These are phyloP conservation scores for Onychostruthus taczanowskii DNA, from an alignment of 2,113 vertebrate species.

Conservation along the genomic window DNA sequence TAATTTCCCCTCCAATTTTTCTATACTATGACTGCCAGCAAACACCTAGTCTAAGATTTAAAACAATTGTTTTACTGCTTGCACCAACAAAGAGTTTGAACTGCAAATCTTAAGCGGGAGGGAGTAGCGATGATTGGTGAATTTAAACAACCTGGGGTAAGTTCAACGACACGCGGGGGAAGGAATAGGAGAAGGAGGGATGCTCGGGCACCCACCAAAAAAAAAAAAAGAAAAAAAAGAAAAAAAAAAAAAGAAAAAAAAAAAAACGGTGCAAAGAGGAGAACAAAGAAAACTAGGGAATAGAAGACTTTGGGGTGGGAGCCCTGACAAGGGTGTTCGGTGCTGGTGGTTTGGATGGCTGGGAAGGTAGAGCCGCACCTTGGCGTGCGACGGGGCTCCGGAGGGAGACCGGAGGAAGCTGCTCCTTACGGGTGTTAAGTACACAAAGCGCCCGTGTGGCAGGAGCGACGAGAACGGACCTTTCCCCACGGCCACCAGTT, in stretches of 20 bases:
- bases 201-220: background rate
- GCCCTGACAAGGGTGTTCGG: background rate
- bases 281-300: slow-evolving; percentile 54
- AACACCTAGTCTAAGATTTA: background rate
- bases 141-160: slow-evolving; percentile 29
- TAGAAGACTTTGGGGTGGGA: background rate
- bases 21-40: background rate
- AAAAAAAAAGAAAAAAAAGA: background rate
- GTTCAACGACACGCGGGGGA: background rate
- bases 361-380: background rate
- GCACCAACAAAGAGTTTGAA: slow-evolving; percentile 65
- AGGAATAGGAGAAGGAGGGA: background rate
- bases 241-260: background rate
- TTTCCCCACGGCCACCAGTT: background rate
- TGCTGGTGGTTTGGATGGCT: background rate
- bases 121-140: slow-evolving; percentile 1
- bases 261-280: background rate
- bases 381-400: background rate
- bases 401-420: background rate
- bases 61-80: background rate
- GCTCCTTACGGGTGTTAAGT: background rate
- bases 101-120: slow-evolving; percentile 29
- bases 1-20: accelerated
- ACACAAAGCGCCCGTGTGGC: slow-evolving; percentile 39
- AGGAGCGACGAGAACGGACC: background rate